phyloP scores from a whole-genome alignment of 2,888 invertebrate genomes.

The Malachius bipustulatus region DNA sequence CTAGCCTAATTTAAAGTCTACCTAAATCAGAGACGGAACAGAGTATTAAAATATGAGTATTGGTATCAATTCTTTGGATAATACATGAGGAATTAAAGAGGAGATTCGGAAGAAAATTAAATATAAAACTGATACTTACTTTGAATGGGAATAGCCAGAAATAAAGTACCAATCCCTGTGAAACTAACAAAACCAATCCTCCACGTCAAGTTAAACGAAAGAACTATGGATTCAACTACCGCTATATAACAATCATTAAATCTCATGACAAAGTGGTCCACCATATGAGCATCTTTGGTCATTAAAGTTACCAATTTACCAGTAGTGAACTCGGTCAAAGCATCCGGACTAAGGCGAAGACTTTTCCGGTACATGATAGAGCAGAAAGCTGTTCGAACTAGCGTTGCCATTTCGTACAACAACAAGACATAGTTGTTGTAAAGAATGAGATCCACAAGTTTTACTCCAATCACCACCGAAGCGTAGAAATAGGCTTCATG shows the following conservation, averaged over 20 bases:
- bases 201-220: background rate
- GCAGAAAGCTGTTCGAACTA: background rate
- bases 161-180: background rate
- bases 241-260: background rate
- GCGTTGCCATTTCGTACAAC: background rate
- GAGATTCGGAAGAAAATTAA: background rate
- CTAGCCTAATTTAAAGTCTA: no score
- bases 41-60: no score
- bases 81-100: no score
- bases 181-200: background rate
- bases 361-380: background rate
- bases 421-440: background rate
- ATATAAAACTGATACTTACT: constrained; percentile 1
- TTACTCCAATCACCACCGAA: background rate
- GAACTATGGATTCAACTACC: background rate
- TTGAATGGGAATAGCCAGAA: background rate
- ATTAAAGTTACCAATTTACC: background rate
- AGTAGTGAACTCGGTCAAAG: background rate
- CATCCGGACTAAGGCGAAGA: background rate
- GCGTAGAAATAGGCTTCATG: background rate
- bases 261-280: background rate
- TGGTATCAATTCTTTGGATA: no score
- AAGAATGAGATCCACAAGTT: background rate
- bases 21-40: no score
- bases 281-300: background rate